Percentiles rank a stretch among this genome's conserved stretches.
Conservation (phyloP, 2,797 vertebrate species). For the Alcedo quadribrachys region DNA sequence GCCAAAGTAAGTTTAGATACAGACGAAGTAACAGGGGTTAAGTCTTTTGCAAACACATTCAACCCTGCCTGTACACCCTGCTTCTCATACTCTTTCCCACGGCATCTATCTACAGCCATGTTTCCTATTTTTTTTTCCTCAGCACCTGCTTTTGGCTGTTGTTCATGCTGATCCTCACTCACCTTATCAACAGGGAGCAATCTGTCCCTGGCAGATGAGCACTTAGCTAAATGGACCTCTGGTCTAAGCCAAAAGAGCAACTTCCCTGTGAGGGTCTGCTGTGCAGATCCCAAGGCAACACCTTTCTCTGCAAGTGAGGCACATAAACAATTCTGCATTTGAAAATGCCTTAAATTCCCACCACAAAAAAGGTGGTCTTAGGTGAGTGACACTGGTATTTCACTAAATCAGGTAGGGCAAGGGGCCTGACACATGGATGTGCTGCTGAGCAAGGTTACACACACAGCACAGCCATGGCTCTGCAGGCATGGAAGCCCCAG, state of each 20-base stretch:
- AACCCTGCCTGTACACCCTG: neutral
- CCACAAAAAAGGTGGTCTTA: neutral
- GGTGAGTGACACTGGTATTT: neutral
- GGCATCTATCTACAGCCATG: neutral
- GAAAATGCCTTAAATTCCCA: neutral
- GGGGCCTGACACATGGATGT: rapidly evolving
- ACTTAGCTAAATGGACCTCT: neutral
- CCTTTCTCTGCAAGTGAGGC: neutral
- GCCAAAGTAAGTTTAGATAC: neutral
- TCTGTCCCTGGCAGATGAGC: neutral
- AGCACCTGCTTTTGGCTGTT: neutral
- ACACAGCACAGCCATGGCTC: neutral
- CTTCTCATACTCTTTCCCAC: neutral
- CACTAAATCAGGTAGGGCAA: neutral
- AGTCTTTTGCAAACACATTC: neutral
- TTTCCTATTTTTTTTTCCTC: neutral
- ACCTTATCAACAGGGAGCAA: neutral
- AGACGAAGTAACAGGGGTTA: rapidly evolving
- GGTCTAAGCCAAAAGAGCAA: neutral
- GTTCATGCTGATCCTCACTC: neutral
- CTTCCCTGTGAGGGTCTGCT: neutral
- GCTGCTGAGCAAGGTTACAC: neutral
- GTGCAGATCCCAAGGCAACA: neutral
- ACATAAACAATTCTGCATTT: neutral
- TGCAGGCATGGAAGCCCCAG: neutral